Evolutionary conservation across 2,888 invertebrate genomes (phyloP).

Genomic region (Melangyna quadrimaculata): DNA sequence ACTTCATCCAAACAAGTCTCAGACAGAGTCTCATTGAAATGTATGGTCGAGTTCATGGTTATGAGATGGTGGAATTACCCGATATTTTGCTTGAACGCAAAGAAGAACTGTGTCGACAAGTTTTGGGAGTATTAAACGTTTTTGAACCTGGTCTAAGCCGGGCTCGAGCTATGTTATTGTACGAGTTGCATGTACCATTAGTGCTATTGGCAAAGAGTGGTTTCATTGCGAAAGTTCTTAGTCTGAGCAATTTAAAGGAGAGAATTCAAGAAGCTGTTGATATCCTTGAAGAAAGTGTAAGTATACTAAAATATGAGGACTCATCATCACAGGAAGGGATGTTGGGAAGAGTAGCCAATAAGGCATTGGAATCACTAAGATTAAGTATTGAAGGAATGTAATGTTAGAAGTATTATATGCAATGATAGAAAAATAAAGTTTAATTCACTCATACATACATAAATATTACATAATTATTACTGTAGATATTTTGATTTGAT

Average conservation of each 20-base stretch:
- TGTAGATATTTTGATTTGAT: too few species aligned
- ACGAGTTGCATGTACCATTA: constrained; percentile 90
- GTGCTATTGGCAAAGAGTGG: constrained; percentile 86
- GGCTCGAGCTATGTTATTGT: constrained; percentile 89
- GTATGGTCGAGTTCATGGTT: constrained; percentile 89
- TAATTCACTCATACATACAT: background rate
- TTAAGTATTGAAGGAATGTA: constrained; percentile 77
- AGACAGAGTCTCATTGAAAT: constrained; percentile 88
- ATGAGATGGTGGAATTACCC: constrained; percentile 87
- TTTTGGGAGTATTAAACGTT: constrained; percentile 86
- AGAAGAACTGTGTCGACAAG: constrained; percentile 86
- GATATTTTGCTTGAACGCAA: constrained; percentile 89
- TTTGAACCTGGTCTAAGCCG: constrained; percentile 90
- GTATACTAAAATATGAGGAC: constrained; percentile 87
- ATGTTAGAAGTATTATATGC: constrained; percentile 18
- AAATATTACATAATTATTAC: too few species aligned
- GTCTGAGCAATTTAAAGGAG: constrained; percentile 84
- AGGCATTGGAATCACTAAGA: constrained; percentile 77
- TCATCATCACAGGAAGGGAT: constrained; percentile 78
- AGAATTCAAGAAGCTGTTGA: constrained; percentile 85
- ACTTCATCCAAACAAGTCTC: constrained; percentile 86
- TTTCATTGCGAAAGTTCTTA: constrained; percentile 84
- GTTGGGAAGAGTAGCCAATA: constrained; percentile 76
- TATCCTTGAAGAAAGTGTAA: constrained; percentile 85
- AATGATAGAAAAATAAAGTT: constrained; percentile 3